Conservation (phyloP, 2,797 vertebrate genomes). For the Paguma larvata region DNA sequence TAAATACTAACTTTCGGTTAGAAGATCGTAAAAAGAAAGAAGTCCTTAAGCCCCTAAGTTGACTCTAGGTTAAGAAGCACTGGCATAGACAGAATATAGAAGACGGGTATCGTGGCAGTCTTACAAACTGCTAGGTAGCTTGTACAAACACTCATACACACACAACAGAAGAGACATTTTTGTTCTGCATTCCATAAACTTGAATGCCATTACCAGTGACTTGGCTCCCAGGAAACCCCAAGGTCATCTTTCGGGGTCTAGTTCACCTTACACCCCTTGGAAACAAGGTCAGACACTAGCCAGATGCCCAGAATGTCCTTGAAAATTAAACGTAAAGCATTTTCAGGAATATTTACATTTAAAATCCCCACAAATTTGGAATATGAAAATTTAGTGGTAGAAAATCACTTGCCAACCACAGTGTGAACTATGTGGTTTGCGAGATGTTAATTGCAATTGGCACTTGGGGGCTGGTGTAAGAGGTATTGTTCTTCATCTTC, state of each 20-base stretch:
- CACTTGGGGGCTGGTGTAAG: constrained; percentile 54
- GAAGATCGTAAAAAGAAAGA: constrained; percentile 19
- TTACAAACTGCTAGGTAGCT: not conserved
- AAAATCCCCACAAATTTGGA: constrained; percentile 21
- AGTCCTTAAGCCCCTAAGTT: not conserved
- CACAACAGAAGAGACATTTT: not conserved
- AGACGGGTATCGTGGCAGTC: not conserved
- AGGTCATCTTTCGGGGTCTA: not conserved
- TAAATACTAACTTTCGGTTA: constrained; percentile 52
- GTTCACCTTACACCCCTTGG: not conserved
- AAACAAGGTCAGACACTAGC: constrained; percentile 17
- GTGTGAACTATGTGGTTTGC: not conserved
- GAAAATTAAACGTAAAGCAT: constrained; percentile 53
- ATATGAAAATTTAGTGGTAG: not conserved
- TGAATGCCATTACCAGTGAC: constrained; percentile 36
- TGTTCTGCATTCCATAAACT: not conserved
- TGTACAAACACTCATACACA: not conserved
- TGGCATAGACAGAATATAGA: not conserved
- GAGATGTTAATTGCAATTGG: constrained; percentile 52
- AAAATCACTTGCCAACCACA: constrained; percentile 38
- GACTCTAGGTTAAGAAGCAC: constrained; percentile 28
- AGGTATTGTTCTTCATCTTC: constrained; percentile 28
- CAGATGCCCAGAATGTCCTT: constrained; percentile 12
- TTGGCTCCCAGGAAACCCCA: not conserved
- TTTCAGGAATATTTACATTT: not conserved